Evolutionary conservation across 2,113 vertebrate genomes (phyloP).

Genomic region (Neolamprologus modestus): DNA sequence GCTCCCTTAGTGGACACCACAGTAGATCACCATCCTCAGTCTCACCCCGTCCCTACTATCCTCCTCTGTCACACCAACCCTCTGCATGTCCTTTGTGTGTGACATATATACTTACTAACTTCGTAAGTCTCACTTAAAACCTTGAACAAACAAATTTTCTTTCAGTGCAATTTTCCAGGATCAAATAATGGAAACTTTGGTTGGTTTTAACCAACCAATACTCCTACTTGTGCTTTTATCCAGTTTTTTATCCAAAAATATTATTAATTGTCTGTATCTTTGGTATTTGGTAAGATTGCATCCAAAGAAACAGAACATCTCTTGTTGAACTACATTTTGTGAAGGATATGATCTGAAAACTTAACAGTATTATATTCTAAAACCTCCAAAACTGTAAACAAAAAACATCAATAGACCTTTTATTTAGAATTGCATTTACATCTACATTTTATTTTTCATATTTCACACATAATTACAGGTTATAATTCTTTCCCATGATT

Average conservation of each 20-base stretch:
- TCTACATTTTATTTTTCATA: neutral
- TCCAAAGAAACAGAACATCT: neutral
- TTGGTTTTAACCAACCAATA: neutral
- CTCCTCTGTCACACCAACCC: neutral
- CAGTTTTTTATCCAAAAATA: neutral
- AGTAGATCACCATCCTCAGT: neutral
- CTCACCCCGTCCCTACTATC: neutral
- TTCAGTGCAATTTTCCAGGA: neutral
- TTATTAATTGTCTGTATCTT: neutral
- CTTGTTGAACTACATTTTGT: neutral
- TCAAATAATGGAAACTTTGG: neutral
- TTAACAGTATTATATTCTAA: neutral
- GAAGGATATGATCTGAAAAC: neutral
- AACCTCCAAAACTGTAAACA: neutral
- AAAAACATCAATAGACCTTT: neutral
- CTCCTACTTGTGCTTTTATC: neutral
- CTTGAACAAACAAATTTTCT: neutral
- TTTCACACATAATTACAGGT: neutral
- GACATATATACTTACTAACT: neutral
- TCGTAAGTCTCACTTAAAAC: neutral
- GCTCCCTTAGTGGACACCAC: neutral
- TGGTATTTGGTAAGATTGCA: neutral
- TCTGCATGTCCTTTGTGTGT: neutral
- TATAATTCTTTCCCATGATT: neutral
- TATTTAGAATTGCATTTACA: neutral